Percentiles rank a stretch among this genome's conserved stretches.
phyloP scores from a whole-genome alignment of 2,797 vertebrate genomes.

The Meda fulgida region DNA sequence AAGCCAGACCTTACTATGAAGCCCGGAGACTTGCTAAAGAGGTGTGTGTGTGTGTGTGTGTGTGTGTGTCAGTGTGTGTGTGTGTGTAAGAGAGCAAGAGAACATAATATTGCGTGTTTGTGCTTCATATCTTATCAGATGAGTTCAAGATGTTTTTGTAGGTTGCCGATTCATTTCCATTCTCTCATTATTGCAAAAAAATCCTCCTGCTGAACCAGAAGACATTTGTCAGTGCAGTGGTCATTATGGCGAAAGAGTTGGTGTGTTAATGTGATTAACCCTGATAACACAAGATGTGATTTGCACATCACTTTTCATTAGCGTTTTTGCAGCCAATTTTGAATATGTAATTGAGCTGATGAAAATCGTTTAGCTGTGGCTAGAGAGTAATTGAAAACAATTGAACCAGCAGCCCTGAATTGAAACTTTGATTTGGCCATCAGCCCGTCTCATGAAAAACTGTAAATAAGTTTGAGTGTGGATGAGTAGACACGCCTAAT shows the following conservation, averaged over 20 bases:
- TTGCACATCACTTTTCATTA: constrained; percentile 69
- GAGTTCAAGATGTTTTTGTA: constrained; percentile 23
- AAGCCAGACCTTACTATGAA: constrained; percentile 91
- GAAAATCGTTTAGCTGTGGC: constrained; percentile 56
- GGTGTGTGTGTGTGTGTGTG: constrained; percentile 68
- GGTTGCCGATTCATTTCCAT: constrained; percentile 22
- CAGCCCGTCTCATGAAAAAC: constrained; percentile 35
- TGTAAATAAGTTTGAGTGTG: constrained; percentile 35
- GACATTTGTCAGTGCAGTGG: constrained; percentile 34
- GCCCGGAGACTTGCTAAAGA: constrained; percentile 89
- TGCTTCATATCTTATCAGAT: background rate
- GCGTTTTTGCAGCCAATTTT: constrained; percentile 62
- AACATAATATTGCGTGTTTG: constrained; percentile 6
- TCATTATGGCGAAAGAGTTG: constrained; percentile 49
- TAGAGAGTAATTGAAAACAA: constrained; percentile 67
- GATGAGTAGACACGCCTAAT: background rate
- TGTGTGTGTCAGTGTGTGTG: constrained; percentile 52
- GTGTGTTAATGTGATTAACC: constrained; percentile 61
- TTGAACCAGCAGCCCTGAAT: constrained; percentile 64
- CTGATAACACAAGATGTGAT: constrained; percentile 55
- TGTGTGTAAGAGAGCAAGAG: background rate
- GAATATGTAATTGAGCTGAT: constrained; percentile 66
- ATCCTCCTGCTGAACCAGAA: constrained; percentile 28
- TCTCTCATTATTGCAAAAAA: constrained; percentile 28
- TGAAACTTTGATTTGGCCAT: constrained; percentile 59